Base-by-base conservation (phyloP, 1,140 invertebrate genomes). In the Helicorthomorpha holstii region DNA sequence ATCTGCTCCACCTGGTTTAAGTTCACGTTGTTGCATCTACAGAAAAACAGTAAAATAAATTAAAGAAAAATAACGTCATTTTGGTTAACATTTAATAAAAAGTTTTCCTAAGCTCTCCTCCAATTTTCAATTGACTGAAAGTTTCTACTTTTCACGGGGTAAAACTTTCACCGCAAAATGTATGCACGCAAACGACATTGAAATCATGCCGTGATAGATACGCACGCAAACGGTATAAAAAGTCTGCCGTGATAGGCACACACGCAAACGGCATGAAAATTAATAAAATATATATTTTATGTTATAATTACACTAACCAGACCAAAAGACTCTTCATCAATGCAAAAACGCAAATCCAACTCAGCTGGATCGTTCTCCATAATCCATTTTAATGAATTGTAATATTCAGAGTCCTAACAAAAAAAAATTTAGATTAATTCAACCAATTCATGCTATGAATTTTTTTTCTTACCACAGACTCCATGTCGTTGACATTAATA, bases 401-500 rank as follows among this genome's bases (percentile, higher is more conserved):
- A 96, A 72, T 98, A 98, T 71, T 97, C 93, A 0, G 88, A 85
- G 71, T 98, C 95, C 69, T 71, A 59, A 4, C 57, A 57, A 43
- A 43, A 56, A 25, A 56, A 56, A 54, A 22, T 43, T 43, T n/a
- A n/a, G n/a, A n/a, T n/a, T 10, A 16, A 25, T 10, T 14, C 45
- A 12, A 7, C 12, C 48, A 38, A 21, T 4, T 27, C 26, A 19
- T 27, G 48, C 4, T 34, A 34, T 21, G 19, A 21, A 46, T 22
- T 21, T 7, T 22, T 29, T 22, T 2, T 64, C 67, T 59, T 62
- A 71, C 69, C 22, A 98, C 94, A 42, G 89, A 72, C 70, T 98
- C 93, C 93, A 98, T 97, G 67, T 98, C 94, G 67, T 89, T 85
- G 10, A 98, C 70, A 62, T 88, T 86, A 57, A 98, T 98, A 29